phyloP scores from a whole-genome alignment of 2,113 vertebrate genomes.

The Oceanites oceanicus region DNA sequence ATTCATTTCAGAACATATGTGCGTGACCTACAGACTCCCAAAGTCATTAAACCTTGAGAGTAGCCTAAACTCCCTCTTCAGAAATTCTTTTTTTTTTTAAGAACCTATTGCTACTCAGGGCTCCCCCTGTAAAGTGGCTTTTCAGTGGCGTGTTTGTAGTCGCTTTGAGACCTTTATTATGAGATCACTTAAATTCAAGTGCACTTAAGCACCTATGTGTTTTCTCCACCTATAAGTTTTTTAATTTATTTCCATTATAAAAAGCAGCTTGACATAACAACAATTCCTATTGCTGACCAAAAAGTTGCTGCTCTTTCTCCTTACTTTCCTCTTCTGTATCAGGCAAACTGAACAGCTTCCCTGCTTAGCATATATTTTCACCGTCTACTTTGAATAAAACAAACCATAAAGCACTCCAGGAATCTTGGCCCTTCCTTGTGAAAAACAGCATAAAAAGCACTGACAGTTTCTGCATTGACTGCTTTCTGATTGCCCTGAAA shows the following conservation, averaged over 20 bases:
- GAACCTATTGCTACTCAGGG: constrained; percentile 11
- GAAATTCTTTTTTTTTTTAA: constrained; percentile 58
- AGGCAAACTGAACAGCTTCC: not conserved
- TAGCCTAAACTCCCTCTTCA: constrained; percentile 22
- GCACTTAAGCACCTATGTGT: constrained; percentile 1
- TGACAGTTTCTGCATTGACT: not conserved
- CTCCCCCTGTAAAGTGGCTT: not conserved
- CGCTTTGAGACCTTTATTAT: constrained; percentile 10
- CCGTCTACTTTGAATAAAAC: not conserved
- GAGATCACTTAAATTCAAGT: constrained; percentile 40
- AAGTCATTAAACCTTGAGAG: constrained; percentile 56
- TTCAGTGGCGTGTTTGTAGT: not conserved
- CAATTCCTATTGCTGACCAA: not conserved
- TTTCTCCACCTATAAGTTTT: constrained; percentile 24
- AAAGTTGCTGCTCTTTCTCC: not conserved
- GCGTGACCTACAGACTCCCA: constrained; percentile 46
- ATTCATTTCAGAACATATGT: constrained; percentile 60
- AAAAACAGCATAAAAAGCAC: not conserved
- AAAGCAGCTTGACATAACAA: not conserved
- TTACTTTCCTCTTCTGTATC: not conserved
- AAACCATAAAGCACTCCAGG: not conserved
- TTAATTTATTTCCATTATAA: constrained; percentile 42
- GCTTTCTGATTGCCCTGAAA: not conserved
- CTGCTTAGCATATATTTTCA: not conserved
- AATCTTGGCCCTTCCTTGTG: not conserved